phyloP scores from a whole-genome alignment of 2,888 invertebrate species.

The Apamea epomidion region DNA sequence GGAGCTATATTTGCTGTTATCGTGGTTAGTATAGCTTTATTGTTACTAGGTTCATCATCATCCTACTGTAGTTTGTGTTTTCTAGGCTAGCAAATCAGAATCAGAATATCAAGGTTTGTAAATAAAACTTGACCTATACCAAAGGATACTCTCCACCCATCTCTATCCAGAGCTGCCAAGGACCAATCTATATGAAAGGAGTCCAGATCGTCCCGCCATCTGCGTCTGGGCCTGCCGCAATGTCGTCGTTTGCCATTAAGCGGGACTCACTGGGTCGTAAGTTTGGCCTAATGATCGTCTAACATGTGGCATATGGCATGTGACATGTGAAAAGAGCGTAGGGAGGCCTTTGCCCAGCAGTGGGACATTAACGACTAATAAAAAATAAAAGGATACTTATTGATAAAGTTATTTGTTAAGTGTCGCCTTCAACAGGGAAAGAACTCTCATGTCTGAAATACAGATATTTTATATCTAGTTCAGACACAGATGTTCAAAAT shows the following conservation, averaged over 20 bases:
- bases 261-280: too few species aligned
- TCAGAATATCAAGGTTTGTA: neutral
- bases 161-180: too few species aligned
- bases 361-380: too few species aligned
- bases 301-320: too few species aligned
- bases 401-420: neutral
- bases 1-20: conserved; percentile 91
- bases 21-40: conserved; percentile 41
- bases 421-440: neutral
- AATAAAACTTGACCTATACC: neutral
- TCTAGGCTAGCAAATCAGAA: neutral
- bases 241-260: too few species aligned
- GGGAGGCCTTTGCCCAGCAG: too few species aligned
- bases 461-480: neutral
- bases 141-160: too few species aligned
- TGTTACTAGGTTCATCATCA: neutral
- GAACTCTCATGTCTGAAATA: neutral
- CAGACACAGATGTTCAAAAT: neutral
- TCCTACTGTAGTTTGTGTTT: neutral
- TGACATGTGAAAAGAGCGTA: too few species aligned
- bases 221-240: too few species aligned
- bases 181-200: too few species aligned
- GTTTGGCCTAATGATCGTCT: too few species aligned
- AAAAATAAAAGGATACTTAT: neutral
- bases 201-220: too few species aligned